Conservation (phyloP, 2,113 vertebrate species). For the Leptodactylus fuscus region DNA sequence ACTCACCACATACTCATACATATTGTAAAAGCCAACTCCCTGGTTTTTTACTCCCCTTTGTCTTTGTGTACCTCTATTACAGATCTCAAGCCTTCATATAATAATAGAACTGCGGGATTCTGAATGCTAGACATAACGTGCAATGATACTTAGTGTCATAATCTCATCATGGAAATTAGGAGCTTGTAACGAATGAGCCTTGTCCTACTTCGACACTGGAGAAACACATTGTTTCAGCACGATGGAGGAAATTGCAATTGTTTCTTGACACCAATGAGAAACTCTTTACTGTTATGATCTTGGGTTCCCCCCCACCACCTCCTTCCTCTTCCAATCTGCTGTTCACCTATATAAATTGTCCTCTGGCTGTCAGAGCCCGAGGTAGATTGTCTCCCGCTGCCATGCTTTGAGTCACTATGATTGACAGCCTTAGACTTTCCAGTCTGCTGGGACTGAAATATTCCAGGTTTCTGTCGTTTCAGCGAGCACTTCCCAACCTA, state of each 20-base stretch:
- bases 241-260: neutral
- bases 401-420: slow-evolving; percentile 17
- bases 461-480: neutral
- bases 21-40: too few species aligned
- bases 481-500: neutral
- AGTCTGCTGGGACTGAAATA: slow-evolving; percentile 1
- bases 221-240: neutral
- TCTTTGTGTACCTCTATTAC: neutral
- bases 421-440: slow-evolving; percentile 14
- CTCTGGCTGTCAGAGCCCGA: neutral
- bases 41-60: neutral
- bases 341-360: neutral
- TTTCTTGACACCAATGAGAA: neutral
- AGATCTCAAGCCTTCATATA: neutral
- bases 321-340: neutral
- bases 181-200: neutral
- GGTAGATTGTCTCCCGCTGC: neutral
- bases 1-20: neutral
- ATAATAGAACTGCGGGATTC: neutral
- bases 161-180: neutral
- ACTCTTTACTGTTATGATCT: neutral
- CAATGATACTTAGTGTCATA: neutral
- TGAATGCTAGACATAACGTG: neutral
- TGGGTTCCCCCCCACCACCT: neutral
- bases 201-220: neutral